A percentile compares a stretch with the other conserved stretches of the same genome.
phyloP scores from a whole-genome alignment of 1,140 invertebrate species.

The Hermetia illucens region DNA sequence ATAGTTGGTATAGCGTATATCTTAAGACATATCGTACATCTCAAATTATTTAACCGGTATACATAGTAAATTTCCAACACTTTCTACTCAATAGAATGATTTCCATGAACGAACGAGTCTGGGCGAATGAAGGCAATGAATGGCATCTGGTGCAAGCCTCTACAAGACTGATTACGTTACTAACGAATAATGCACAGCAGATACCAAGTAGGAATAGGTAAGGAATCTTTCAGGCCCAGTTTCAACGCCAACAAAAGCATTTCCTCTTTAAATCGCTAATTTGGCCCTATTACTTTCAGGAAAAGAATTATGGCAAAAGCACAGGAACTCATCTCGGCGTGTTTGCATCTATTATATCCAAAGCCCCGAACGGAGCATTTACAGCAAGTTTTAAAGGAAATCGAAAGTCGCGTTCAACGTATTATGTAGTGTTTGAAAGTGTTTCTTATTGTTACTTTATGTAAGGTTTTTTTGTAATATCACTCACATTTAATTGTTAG shows the following conservation, averaged over 20 bases:
- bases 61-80: too few species aligned
- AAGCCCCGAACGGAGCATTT: conserved; percentile 42
- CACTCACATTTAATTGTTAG: too few species aligned
- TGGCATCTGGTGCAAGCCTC: conserved; percentile 58
- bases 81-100: too few species aligned
- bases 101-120: conserved; percentile 56
- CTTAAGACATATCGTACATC: too few species aligned
- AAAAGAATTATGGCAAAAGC: conserved; percentile 44
- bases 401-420: conserved; percentile 28
- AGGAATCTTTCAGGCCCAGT: conserved; percentile 5
- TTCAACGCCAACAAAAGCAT: conserved; percentile 4
- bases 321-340: conserved; percentile 49
- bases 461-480: too few species aligned
- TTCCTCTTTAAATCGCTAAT: conserved; percentile 7
- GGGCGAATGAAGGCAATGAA: conserved; percentile 62
- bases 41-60: too few species aligned
- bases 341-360: conserved; percentile 48
- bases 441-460: not conserved
- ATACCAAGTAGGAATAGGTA: conserved; percentile 21
- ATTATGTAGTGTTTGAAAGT: conserved; percentile 1
- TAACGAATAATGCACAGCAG: conserved; percentile 27
- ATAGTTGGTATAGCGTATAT: too few species aligned
- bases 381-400: conserved; percentile 24
- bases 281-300: conserved; percentile 28
- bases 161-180: conserved; percentile 45